These are phyloP conservation scores for Dipus sagitta DNA, from an alignment of 2,797 vertebrate genomes.

Conservation along the genomic window DNA sequence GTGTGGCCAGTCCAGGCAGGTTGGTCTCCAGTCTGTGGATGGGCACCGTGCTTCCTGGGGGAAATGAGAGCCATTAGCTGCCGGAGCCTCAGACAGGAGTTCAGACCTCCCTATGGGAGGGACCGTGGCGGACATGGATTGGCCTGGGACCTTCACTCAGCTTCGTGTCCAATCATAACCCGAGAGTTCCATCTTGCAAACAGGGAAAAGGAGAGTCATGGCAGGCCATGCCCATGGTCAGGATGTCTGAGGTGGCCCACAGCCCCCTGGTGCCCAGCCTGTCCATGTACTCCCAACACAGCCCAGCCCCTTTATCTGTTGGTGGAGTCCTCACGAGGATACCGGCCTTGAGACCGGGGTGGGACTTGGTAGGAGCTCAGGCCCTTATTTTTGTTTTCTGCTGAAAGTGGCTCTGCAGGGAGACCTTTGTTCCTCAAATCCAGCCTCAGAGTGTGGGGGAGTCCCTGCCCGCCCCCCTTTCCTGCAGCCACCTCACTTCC, in stretches of 20 bases:
- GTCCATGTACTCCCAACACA: accelerated
- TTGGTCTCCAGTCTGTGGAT: background rate
- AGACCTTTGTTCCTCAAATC: conserved; percentile 3
- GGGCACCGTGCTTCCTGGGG: too few relatives aligned
- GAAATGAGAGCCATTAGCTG: background rate
- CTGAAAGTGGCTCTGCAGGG: background rate
- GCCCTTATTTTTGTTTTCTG: background rate
- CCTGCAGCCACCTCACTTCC: conserved; percentile 11
- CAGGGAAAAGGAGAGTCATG: background rate
- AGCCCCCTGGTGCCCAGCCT: background rate
- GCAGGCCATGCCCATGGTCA: background rate
- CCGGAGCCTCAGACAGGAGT: too few relatives aligned
- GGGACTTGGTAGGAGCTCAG: background rate
- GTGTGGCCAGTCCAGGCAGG: accelerated
- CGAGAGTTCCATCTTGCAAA: background rate
- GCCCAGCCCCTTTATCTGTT: background rate
- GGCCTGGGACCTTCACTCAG: background rate
- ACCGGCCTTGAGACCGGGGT: background rate
- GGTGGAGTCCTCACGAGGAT: background rate
- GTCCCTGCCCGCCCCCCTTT: background rate
- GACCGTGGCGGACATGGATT: accelerated
- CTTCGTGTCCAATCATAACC: background rate
- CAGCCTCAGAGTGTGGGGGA: background rate
- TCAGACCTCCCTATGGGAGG: background rate
- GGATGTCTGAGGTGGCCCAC: too few relatives aligned